These are phyloP conservation scores for Pomatostomus ruficeps DNA, from an alignment of 2,113 vertebrate genomes.

Conservation along the genomic window DNA sequence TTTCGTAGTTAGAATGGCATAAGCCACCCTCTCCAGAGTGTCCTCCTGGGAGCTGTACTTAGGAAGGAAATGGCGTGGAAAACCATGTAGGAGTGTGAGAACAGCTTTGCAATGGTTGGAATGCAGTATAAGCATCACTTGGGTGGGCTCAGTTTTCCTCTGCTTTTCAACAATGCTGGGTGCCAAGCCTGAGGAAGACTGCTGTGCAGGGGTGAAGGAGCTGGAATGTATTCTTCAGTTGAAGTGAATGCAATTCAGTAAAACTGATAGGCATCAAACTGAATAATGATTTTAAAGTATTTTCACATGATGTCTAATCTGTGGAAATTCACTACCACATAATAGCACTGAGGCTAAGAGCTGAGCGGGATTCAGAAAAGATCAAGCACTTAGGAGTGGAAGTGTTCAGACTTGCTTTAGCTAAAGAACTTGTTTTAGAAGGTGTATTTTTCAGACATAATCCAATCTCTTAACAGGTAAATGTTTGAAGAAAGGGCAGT, in stretches of 20 bases:
- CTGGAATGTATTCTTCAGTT: slow-evolving; percentile 32
- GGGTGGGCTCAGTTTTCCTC: slow-evolving; percentile 52
- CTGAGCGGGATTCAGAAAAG: slow-evolving; percentile 26
- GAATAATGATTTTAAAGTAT: slow-evolving; percentile 59
- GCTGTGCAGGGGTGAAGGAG: background rate
- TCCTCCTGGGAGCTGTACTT: slow-evolving; percentile 1
- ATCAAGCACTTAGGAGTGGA: slow-evolving; percentile 36
- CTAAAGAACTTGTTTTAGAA: slow-evolving; percentile 2
- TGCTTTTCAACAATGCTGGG: background rate
- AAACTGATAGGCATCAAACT: slow-evolving; percentile 62
- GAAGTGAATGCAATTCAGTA: slow-evolving; percentile 39
- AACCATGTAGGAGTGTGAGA: background rate
- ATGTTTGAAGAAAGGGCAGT: background rate
- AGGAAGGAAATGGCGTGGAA: background rate
- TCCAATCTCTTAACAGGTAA: background rate
- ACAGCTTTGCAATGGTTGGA: background rate
- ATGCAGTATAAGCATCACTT: slow-evolving; percentile 35
- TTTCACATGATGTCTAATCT: slow-evolving; percentile 64
- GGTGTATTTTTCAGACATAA: background rate
- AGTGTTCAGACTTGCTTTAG: slow-evolving; percentile 54
- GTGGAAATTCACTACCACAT: slow-evolving; percentile 61
- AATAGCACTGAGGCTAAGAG: slow-evolving; percentile 38
- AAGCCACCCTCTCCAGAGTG: background rate
- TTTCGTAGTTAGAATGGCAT: background rate
- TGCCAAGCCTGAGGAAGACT: slow-evolving; percentile 49